Evolutionary conservation across 2,797 vertebrate genomes (phyloP).

Genomic region (Carapus acus): DNA sequence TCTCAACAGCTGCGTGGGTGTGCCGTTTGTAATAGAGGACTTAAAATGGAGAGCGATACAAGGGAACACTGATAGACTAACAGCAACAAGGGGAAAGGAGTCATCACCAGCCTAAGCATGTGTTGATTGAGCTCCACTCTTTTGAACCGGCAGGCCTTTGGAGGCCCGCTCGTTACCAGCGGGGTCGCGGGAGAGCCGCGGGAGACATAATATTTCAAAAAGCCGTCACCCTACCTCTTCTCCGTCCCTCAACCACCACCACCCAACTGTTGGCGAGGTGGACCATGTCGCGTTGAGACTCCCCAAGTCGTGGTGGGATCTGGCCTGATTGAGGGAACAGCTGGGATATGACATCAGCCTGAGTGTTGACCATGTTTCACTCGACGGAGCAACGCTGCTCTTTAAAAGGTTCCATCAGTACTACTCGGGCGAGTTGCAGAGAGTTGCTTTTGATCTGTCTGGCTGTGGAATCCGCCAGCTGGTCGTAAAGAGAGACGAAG

Average conservation of each 20-base stretch:
- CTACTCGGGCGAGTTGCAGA: conserved; percentile 68
- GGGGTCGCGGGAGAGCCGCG: conserved; percentile 56
- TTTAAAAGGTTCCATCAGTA: conserved; percentile 81
- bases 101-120: conserved; percentile 72
- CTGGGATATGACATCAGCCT: conserved; percentile 80
- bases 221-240: conserved; percentile 26
- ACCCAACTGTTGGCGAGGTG: conserved; percentile 56
- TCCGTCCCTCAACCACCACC: conserved; percentile 36
- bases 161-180: conserved; percentile 54
- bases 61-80: conserved; percentile 73
- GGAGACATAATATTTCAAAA: conserved; percentile 60
- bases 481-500: conserved; percentile 59
- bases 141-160: conserved; percentile 66
- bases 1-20: conserved; percentile 75
- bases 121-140: conserved; percentile 72
- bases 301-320: conserved; percentile 58
- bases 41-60: conserved; percentile 67
- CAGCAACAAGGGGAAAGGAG: conserved; percentile 67
- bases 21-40: conserved; percentile 58
- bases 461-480: conserved; percentile 70
- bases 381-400: conserved; percentile 71
- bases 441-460: conserved; percentile 74
- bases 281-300: conserved; percentile 57
- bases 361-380: conserved; percentile 72
- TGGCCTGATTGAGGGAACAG: conserved; percentile 73